phyloP scores from a whole-genome alignment of 2,113 vertebrate species.

The Rhinolophus ferrumequinum region DNA sequence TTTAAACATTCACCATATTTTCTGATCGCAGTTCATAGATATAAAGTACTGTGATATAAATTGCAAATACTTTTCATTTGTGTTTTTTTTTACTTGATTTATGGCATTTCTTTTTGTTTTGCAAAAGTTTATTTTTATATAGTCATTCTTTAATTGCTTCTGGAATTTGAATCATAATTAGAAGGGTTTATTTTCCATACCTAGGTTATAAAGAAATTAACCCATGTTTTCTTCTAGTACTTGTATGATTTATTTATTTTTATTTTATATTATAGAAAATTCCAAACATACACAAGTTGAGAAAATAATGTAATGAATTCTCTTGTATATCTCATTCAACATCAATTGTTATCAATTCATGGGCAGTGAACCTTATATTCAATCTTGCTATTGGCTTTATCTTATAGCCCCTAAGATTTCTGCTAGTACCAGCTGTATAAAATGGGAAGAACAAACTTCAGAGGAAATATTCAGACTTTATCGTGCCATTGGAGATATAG shows the following conservation, averaged over 20 bases:
- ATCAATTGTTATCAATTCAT: not conserved
- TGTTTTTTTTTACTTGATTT: not conserved
- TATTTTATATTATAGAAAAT: not conserved
- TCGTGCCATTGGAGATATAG: conserved; percentile 91
- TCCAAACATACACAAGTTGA: not conserved
- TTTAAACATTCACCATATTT: too few species aligned
- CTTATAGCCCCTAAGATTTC: conserved; percentile 93
- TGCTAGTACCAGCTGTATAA: conserved; percentile 89
- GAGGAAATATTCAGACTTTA: conserved; percentile 89
- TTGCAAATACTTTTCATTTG: not conserved
- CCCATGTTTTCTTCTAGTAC: not conserved
- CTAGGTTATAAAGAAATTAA: not conserved
- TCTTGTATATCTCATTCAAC: not conserved
- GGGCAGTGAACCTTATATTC: not conserved
- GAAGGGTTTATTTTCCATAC: not conserved
- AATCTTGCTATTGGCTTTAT: conserved; percentile 30
- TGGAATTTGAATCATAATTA: not conserved
- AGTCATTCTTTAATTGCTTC: not conserved
- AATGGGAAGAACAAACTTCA: conserved; percentile 95
- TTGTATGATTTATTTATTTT: conserved; percentile 10
- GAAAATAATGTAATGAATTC: not conserved
- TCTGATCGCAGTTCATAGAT: not conserved
- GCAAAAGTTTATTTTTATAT: conserved; percentile 9
- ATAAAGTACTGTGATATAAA: not conserved
- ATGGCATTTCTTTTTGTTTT: not conserved